Evolutionary conservation across 1,140 invertebrate species (phyloP).

Genomic region (Pomacea maculata): DNA sequence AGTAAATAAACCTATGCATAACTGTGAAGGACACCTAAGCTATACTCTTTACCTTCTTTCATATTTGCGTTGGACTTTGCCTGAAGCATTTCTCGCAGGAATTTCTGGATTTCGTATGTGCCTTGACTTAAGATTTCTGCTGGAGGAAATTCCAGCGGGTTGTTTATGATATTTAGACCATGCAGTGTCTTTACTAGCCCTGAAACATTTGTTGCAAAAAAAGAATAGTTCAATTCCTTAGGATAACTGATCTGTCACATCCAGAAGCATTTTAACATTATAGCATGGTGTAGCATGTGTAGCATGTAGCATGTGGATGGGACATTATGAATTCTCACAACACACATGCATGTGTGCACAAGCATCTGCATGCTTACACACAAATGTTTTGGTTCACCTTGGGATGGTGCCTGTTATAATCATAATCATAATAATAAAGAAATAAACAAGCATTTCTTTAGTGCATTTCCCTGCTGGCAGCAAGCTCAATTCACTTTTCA

Average conservation of each 20-base stretch:
- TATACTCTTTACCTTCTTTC: neutral
- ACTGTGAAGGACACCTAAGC: too few species aligned
- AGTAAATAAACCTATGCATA: too few species aligned
- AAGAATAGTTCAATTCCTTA: neutral
- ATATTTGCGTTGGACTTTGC: slow-evolving; percentile 44
- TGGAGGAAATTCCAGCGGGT: slow-evolving; percentile 64
- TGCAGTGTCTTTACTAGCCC: slow-evolving; percentile 59
- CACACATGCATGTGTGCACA: neutral
- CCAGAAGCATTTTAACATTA: too few species aligned
- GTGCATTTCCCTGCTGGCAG: too few species aligned
- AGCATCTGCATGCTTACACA: neutral
- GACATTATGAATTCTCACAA: neutral
- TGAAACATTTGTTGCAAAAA: slow-evolving; percentile 24
- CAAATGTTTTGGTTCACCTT: neutral
- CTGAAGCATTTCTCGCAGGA: slow-evolving; percentile 55
- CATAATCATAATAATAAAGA: too few species aligned
- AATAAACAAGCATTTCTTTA: too few species aligned
- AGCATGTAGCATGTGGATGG: too few species aligned
- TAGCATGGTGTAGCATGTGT: too few species aligned
- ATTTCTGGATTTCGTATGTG: slow-evolving; percentile 55
- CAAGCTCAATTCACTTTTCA: too few species aligned
- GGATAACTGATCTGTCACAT: too few species aligned
- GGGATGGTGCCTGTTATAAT: too few species aligned
- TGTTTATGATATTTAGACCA: slow-evolving; percentile 63
- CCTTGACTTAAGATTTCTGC: slow-evolving; percentile 58